Conservation (phyloP, 2,797 vertebrate species). For the Gila robusta region DNA sequence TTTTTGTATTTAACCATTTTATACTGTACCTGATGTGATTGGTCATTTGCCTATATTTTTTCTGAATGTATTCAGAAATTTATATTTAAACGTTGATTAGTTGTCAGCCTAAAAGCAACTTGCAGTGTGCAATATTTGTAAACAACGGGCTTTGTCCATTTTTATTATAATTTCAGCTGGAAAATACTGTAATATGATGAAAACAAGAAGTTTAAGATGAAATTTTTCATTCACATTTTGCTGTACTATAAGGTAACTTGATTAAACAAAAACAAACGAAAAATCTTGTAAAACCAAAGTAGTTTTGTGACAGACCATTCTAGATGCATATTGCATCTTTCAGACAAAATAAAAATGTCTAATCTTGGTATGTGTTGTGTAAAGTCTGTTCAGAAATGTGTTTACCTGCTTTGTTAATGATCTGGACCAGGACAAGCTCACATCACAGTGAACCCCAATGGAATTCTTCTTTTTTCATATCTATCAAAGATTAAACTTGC, state of each 20-base stretch:
- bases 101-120: slow-evolving; percentile 61
- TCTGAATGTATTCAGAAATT: slow-evolving; percentile 62
- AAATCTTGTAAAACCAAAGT: slow-evolving; percentile 78
- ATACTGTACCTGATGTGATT: slow-evolving; percentile 77
- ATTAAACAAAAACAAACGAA: slow-evolving; percentile 51
- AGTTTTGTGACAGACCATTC: slow-evolving; percentile 75
- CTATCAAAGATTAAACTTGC: not conserved
- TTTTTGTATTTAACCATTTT: slow-evolving; percentile 83
- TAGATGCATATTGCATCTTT: slow-evolving; percentile 78
- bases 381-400: slow-evolving; percentile 14
- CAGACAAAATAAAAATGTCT: slow-evolving; percentile 79
- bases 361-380: slow-evolving; percentile 67
- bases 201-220: slow-evolving; percentile 19
- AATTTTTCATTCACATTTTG: slow-evolving; percentile 39
- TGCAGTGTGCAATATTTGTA: slow-evolving; percentile 69
- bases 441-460: not conserved
- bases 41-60: slow-evolving; percentile 67
- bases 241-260: slow-evolving; percentile 48
- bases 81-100: slow-evolving; percentile 65
- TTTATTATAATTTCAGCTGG: slow-evolving; percentile 48
- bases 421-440: not conserved
- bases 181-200: slow-evolving; percentile 33
- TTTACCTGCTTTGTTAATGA: not conserved
- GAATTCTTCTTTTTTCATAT: not conserved
- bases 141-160: slow-evolving; percentile 64